Evolutionary conservation across 2,797 vertebrate genomes (phyloP), one percentile per base, ranked within the genome.

Genomic region (Cichlasoma orientale): DNA sequence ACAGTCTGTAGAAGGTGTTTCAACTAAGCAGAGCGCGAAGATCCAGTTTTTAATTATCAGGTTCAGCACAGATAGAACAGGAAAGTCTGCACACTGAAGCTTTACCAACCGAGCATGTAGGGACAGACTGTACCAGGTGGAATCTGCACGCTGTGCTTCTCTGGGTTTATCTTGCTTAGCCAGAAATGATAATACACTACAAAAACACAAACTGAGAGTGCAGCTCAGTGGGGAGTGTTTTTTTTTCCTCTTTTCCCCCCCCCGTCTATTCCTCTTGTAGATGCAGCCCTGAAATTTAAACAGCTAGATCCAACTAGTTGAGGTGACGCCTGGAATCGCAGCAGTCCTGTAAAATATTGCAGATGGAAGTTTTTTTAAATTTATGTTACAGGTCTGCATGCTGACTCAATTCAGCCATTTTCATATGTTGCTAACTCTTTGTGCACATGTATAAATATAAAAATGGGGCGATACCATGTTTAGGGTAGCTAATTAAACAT

Each of bases 281-380:
- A 50, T 50, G 25, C 23, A 68, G 18, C 41, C 12, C 25, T 27
- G 27, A 68, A 29, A 50, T 68, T 50, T 50, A 47, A 50, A 68
- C 41, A 29, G 63, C 41, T 68, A 50, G 18, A n/a, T 2, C 44
- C 14, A 18, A 16, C 5, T 18, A 47, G 16, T 5, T 4, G 9
- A n/a, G 61, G 41, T 29, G 41, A 66, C 5, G 2, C 41, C 61
- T 47, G 0, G 5, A 27, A 0, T 54, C 11, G 13, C 4, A 23
- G 10, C 11, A 54, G 53, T 7, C 12, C 21, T 25, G 5, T 25
- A 55, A 55, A 55, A 55, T 23, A 23, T 13, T 55, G 21, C 5
- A 25, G 21, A 54, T 54, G 53, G 10, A 54, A 54, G 23, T 7
- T 7, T 2, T 18, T 7, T 19, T 3, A 8, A 50, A 50, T 23